Evolutionary conservation across 2,113 vertebrate genomes (phyloP).

Genomic region (Ellobius talpinus): DNA sequence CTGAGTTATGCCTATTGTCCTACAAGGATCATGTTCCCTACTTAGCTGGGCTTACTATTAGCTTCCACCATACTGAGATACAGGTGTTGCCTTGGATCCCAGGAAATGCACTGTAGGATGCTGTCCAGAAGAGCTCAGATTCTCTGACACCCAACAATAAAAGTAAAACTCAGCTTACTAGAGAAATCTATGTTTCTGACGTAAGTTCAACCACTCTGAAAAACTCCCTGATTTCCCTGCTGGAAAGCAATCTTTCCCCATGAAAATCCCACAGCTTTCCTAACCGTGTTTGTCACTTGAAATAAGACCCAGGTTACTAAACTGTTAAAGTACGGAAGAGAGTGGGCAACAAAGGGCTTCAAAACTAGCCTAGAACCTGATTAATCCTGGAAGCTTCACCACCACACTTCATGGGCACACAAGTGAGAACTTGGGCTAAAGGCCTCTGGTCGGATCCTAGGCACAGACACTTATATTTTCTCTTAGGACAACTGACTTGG

Average conservation of each 20-base stretch:
- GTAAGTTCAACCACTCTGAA: neutral
- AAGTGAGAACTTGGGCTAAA: slow-evolving; percentile 11
- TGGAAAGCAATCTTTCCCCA: neutral
- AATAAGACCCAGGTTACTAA: slow-evolving; percentile 26
- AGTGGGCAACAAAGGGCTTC: neutral
- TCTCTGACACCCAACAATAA: slow-evolving; percentile 2
- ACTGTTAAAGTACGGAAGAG: slow-evolving; percentile 2
- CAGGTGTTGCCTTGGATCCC: neutral
- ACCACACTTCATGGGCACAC: neutral
- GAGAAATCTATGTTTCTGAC: slow-evolving; percentile 38
- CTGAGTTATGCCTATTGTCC: neutral
- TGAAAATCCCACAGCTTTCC: neutral
- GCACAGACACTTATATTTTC: slow-evolving; percentile 25
- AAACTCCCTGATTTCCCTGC: neutral
- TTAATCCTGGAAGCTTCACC: slow-evolving; percentile 29
- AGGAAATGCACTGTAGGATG: neutral
- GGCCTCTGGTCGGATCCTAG: slow-evolving; percentile 3
- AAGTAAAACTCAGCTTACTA: slow-evolving; percentile 5
- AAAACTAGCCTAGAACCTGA: slow-evolving; percentile 27
- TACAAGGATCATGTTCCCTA: neutral
- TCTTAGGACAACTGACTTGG: neutral
- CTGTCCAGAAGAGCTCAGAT: neutral
- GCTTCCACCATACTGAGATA: neutral
- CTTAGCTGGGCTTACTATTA: neutral
- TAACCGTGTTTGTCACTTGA: slow-evolving; percentile 13